Conservation (phyloP, 2,797 vertebrate species). For the Ctenochaetus hawaiiensis region DNA sequence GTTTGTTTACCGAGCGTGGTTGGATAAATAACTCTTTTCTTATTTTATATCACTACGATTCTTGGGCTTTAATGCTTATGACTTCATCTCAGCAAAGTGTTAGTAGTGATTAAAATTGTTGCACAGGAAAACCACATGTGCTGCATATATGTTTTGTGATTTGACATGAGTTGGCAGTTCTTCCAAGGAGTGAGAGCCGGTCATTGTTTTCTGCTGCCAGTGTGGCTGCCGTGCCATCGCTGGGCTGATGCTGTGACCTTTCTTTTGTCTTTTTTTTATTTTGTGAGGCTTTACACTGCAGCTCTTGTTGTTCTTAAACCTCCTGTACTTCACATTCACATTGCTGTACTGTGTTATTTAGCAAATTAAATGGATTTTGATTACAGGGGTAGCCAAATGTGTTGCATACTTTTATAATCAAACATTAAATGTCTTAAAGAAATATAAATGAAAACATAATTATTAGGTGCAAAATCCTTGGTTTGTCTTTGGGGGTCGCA, state of each 20-base stretch:
- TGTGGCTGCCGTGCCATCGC: not conserved
- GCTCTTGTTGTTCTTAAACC: not conserved
- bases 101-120: not conserved
- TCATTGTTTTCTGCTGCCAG: not conserved
- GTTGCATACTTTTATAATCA: not conserved
- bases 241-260: slow-evolving; percentile 4
- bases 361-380: not conserved
- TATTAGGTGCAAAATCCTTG: no score
- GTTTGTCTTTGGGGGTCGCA: no score
- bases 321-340: not conserved
- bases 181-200: not conserved
- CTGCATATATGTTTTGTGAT: not conserved
- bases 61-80: not conserved
- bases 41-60: not conserved
- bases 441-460: no score
- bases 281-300: not conserved
- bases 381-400: not conserved
- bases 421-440: no score
- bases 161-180: not conserved
- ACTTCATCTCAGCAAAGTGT: not conserved
- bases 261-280: not conserved
- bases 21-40: not conserved
- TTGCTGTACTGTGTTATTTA: not conserved
- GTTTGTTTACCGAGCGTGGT: not conserved
- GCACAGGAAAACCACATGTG: not conserved